Evolutionary conservation across 2,113 vertebrate species (phyloP), one percentile per base, ranked within the genome.

Genomic region (Bubalus kerabau): DNA sequence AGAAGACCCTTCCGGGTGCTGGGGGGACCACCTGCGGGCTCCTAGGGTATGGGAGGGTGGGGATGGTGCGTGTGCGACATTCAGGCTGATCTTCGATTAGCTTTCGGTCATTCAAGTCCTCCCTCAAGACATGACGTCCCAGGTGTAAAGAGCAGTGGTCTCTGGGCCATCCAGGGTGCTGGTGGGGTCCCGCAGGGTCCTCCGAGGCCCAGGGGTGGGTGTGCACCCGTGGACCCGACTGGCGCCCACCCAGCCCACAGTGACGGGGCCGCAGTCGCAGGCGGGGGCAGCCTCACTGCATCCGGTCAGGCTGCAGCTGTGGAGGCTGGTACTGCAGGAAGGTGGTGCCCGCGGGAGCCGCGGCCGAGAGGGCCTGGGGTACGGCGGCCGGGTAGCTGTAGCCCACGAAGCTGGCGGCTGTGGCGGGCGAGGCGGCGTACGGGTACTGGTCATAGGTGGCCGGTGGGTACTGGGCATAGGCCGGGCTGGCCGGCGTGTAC

Each of bases 391-490:
- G 96, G 43, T 99, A 98, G 48, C 99, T 95, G 96, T 99, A 99
- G 98, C 99, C 98, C 80, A 99, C 99, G 1, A 99, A 99, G 96
- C 99, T 98, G 95, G 99, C 99, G 2, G 99, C 98, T 0, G 99
- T 95, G 3, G 99, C 99, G 0, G 99, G 99, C 0, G 99, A 99
- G 95, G 99, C 99, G 1, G 99, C 99, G 0, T 99, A 99, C 0
- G 99, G 99, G 93, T 99, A 99, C 99, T 99, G 99, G 82, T 99
- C 99, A 2, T 99, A 99, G 98, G 99, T 98, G 86, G 99, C 99
- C 15, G 99, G 98, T 78, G 99, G 98, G 95, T 99, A 99, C 98
- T 99, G 99, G 80, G 98, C 97, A 11, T 99, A 99, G 98, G 99
- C 99, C 21, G 99, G 99, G 95, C 98, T 99, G 89, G 99, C 98